These are phyloP conservation scores for Phrynocephalus forsythii DNA, from an alignment of 2,797 vertebrate species.

Conservation along the genomic window DNA sequence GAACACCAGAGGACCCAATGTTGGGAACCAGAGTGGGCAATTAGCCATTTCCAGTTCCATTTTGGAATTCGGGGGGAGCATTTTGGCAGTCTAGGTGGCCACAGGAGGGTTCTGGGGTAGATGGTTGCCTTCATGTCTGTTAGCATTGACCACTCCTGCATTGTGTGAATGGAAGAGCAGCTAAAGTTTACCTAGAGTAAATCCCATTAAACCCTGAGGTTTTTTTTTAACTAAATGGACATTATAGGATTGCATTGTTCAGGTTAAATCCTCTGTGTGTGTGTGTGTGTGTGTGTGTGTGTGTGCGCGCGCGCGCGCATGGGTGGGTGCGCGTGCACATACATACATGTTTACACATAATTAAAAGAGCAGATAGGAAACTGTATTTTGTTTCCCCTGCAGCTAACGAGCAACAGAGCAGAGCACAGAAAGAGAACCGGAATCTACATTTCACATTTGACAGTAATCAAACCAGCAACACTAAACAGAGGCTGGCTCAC, in stretches of 20 bases:
- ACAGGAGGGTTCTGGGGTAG: no score
- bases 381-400: background rate
- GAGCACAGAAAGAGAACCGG: background rate
- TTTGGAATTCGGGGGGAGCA: no score
- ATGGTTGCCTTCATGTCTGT: no score
- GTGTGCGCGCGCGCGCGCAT: background rate
- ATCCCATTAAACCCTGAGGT: background rate
- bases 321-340: background rate
- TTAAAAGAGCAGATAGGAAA: background rate
- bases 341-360: background rate
- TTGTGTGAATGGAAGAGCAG: background rate
- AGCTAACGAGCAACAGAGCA: background rate
- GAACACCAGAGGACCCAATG: no score
- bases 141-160: no score
- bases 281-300: no score
- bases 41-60: no score
- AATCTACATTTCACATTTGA: slow-evolving; percentile 47
- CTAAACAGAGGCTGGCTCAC: background rate
- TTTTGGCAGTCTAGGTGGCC: no score
- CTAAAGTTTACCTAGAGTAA: background rate
- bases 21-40: no score
- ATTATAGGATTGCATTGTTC: background rate
- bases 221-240: background rate
- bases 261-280: background rate
- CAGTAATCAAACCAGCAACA: slow-evolving; percentile 34